A percentile compares a stretch with the other conserved stretches of the same genome.
phyloP scores from a whole-genome alignment of 2,113 vertebrate species.

The Fukomys damarensis region DNA sequence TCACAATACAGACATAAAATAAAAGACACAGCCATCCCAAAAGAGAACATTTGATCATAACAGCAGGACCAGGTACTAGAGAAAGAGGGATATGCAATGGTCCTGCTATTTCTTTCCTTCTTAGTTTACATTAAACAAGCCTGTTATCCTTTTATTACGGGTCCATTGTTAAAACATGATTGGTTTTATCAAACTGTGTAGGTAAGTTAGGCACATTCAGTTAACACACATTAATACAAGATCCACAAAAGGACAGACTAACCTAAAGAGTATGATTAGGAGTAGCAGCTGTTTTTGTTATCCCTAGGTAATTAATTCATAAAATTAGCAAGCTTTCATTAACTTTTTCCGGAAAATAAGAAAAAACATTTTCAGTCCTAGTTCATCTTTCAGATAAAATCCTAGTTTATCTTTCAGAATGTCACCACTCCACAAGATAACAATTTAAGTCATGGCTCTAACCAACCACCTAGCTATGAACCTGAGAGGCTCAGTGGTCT shows the following conservation, averaged over 20 bases:
- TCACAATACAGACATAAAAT: not conserved
- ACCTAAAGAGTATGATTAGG: not conserved
- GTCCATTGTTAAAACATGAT: not conserved
- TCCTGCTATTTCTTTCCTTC: not conserved
- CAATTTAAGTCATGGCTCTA: not conserved
- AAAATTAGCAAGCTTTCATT: slow-evolving; percentile 15
- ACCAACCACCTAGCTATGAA: not conserved
- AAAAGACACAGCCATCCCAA: not conserved
- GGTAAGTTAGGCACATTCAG: not conserved
- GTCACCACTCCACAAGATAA: not conserved
- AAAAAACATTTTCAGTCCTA: slow-evolving; percentile 26
- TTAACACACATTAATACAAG: not conserved
- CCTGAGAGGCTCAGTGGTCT: not conserved
- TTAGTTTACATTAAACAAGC: not conserved
- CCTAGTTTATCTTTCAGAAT: not conserved
- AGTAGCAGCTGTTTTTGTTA: not conserved
- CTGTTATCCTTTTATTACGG: not conserved
- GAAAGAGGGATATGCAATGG: not conserved
- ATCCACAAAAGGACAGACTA: not conserved
- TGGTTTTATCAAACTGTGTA: not conserved
- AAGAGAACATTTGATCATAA: not conserved
- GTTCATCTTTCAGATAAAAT: no score
- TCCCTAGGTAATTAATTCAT: not conserved
- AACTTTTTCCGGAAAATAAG: slow-evolving; percentile 22
- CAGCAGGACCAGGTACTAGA: not conserved